Evolutionary conservation across 2,888 invertebrate species (phyloP).

Genomic region (Brassicogethes aeneus): DNA sequence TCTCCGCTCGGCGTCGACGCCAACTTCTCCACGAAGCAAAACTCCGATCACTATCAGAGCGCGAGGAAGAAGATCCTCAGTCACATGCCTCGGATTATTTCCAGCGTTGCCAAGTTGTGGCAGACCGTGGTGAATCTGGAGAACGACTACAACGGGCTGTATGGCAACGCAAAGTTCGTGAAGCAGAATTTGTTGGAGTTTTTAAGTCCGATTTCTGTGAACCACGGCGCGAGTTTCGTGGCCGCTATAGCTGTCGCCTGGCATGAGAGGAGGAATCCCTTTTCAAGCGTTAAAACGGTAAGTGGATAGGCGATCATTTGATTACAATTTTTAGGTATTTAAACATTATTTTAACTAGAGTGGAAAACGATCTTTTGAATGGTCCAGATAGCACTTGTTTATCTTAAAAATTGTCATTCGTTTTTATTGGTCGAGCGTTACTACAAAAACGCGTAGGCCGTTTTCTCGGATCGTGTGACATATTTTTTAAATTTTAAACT

Average conservation of each 20-base stretch:
- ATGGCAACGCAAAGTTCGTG: conserved; percentile 57
- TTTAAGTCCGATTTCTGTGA: conserved; percentile 73
- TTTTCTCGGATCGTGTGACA: no score
- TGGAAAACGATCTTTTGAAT: no score
- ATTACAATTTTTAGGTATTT: no score
- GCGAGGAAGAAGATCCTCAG: conserved; percentile 69
- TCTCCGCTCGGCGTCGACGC: conserved; percentile 46
- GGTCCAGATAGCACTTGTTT: no score
- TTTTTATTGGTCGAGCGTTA: no score
- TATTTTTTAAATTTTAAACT: no score
- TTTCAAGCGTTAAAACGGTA: conserved; percentile 41
- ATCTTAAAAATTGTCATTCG: no score
- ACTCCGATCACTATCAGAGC: conserved; percentile 39
- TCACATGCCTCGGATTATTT: conserved; percentile 72
- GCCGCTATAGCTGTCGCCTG: conserved; percentile 80
- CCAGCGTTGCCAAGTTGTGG: conserved; percentile 73
- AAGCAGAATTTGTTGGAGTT: conserved; percentile 74
- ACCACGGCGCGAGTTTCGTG: conserved; percentile 72
- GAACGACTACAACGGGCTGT: conserved; percentile 45
- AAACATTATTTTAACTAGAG: no score
- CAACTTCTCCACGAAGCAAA: conserved; percentile 33
- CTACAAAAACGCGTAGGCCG: no score
- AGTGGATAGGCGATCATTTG: no score
- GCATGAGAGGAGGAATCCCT: conserved; percentile 59
- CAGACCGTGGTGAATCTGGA: conserved; percentile 49